Evolutionary conservation across 2,888 invertebrate species (phyloP).

Genomic region (Hydraecia micacea): DNA sequence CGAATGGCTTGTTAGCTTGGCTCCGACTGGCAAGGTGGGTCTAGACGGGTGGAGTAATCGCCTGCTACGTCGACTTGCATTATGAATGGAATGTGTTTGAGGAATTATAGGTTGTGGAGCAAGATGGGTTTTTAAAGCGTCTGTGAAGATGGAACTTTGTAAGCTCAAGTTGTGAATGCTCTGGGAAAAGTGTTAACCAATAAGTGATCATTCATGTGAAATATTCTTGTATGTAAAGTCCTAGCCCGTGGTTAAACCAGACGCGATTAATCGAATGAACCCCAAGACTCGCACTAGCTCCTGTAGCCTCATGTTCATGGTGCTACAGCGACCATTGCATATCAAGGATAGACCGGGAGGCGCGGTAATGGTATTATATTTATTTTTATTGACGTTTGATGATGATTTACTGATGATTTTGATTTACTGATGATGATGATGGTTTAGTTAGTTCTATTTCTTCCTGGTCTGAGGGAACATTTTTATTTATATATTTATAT

Average conservation of each 20-base stretch:
- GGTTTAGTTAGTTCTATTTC: too few species aligned
- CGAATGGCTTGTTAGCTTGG: constrained; percentile 36
- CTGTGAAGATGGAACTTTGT: background rate
- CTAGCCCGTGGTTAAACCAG: too few species aligned
- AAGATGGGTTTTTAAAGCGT: background rate
- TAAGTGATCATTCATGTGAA: background rate
- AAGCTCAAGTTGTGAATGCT: background rate
- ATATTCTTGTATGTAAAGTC: background rate
- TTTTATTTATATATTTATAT: too few species aligned
- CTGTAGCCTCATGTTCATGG: too few species aligned
- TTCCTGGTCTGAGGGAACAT: background rate
- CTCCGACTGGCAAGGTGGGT: constrained; percentile 30
- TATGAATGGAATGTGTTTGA: constrained; percentile 43
- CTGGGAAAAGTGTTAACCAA: background rate
- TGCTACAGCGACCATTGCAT: too few species aligned
- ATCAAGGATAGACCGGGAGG: too few species aligned
- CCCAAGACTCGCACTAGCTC: too few species aligned
- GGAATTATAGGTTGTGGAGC: background rate
- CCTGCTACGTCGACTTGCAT: constrained; percentile 21
- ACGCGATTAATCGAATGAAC: too few species aligned
- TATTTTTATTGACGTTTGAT: background rate
- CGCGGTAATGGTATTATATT: background rate
- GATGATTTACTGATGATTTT: too few species aligned
- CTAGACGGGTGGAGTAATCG: constrained; percentile 47
- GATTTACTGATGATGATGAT: background rate